A percentile compares a stretch with the other conserved stretches of the same genome.
These are phyloP conservation scores for Leptobrachium leishanense DNA, from an alignment of 2,113 vertebrate genomes.

Conservation along the genomic window DNA sequence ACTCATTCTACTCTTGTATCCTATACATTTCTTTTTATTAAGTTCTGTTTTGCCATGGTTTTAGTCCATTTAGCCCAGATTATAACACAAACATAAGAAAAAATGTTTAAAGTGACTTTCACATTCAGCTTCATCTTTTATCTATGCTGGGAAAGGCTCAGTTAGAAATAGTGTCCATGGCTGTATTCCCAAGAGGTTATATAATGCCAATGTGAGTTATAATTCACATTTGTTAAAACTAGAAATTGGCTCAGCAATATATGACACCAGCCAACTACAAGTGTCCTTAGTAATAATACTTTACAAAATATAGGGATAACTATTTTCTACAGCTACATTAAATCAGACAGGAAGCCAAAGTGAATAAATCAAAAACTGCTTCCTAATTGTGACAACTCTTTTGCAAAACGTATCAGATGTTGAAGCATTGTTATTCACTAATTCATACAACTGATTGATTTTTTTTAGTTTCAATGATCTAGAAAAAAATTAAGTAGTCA, in stretches of 20 bases:
- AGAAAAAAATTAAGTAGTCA: no score
- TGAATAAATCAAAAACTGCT: slow-evolving; percentile 35
- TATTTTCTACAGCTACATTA: slow-evolving; percentile 27
- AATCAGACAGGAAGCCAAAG: slow-evolving; percentile 39
- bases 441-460: no score
- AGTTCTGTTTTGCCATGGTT: no score
- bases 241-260: slow-evolving; percentile 30
- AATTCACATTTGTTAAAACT: slow-evolving; percentile 28
- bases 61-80: neutral
- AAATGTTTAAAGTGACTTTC: slow-evolving; percentile 17
- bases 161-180: slow-evolving; percentile 23
- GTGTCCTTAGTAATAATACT: slow-evolving; percentile 42
- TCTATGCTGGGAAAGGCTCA: slow-evolving; percentile 26
- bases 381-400: slow-evolving; percentile 30
- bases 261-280: slow-evolving; percentile 40
- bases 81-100: neutral
- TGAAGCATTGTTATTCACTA: no score
- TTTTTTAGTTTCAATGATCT: no score
- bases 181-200: slow-evolving; percentile 27
- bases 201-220: slow-evolving; percentile 30
- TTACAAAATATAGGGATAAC: slow-evolving; percentile 39
- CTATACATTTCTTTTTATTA: no score
- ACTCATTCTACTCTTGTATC: no score
- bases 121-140: slow-evolving; percentile 2
- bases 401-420: slow-evolving; percentile 17